Evolutionary conservation across 2,113 vertebrate species (phyloP), one percentile per base, ranked within the genome.

Genomic region (Atractosteus spatula): DNA sequence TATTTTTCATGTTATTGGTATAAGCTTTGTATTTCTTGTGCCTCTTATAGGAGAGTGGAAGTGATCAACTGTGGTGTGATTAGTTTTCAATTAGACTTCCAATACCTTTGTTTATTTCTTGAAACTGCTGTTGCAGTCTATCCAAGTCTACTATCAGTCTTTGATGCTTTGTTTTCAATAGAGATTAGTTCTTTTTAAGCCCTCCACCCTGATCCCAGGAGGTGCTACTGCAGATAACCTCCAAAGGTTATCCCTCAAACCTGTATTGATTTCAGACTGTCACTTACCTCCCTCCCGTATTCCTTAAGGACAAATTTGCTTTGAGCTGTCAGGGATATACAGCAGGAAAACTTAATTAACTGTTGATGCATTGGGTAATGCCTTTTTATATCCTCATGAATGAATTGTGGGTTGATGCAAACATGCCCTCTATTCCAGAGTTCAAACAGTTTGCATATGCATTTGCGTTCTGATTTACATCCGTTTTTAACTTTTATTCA

Each of bases 21-120:
- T 29, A 29, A 29, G 29, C 29, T 29, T 29, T 29, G 29, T 29
- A 1, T 29, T 29, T 29, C 29, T 17, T 13, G 29, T 6, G 41
- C 7, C 29, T 42, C 57, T 51, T 45, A 76, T 70, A 78, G 69
- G 55, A 74, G 65, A 62, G 72, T 62, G 64, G 66, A 65, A 83
- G 82, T 89, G 86, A 89, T 91, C 75, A 41, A 59, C 47, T 3
- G 2, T 80, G 77, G 83, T 67, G 55, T 79, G 77, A 89, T 89
- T 86, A 77, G 87, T 89, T 83, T 81, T 74, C 78, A 70, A 72
- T 44, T n/a, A 63, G 65, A 71, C 72, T 61, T 83, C 69, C 77
- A 68, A 71, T 83, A 67, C 79, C 74, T 77, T 66, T 75, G 71
- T 66, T 73, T 70, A 55, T 17, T 55, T 13, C 54, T 54, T 70